Conservation (phyloP, 2,888 invertebrate genomes). For the Junonia oenone region DNA sequence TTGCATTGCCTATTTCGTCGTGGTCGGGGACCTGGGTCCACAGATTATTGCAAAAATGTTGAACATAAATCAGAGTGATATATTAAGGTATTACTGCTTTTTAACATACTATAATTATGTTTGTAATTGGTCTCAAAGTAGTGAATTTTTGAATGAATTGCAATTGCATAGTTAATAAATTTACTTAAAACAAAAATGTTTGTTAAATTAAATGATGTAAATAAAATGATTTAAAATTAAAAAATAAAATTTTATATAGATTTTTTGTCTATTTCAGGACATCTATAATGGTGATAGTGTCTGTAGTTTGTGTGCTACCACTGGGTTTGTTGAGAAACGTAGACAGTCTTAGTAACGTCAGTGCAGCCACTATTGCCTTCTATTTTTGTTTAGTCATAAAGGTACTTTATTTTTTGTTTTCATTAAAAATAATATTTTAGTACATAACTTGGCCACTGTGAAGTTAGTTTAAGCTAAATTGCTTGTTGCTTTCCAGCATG, state of each 20-base stretch:
- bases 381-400: constrained; percentile 93
- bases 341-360: constrained; percentile 92
- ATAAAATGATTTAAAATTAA: neutral
- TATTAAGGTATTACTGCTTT: too few relatives aligned
- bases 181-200: too few relatives aligned
- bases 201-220: neutral
- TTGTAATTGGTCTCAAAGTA: too few relatives aligned
- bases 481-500: too few relatives aligned
- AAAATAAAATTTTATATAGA: too few relatives aligned
- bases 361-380: constrained; percentile 93
- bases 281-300: constrained; percentile 84
- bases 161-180: too few relatives aligned
- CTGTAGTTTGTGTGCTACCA: constrained; percentile 91
- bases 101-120: too few relatives aligned
- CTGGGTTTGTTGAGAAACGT: constrained; percentile 93
- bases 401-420: constrained; percentile 66
- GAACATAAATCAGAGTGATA: constrained; percentile 83
- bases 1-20: constrained; percentile 97
- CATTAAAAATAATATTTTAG: too few relatives aligned
- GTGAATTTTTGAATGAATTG: too few relatives aligned
- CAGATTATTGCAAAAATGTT: constrained; percentile 91
- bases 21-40: constrained; percentile 98
- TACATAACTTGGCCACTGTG: too few relatives aligned
- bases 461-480: too few relatives aligned
- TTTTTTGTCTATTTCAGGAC: constrained; percentile 77